Conservation (phyloP, 2,888 invertebrate species). For the Unio pictorum region DNA sequence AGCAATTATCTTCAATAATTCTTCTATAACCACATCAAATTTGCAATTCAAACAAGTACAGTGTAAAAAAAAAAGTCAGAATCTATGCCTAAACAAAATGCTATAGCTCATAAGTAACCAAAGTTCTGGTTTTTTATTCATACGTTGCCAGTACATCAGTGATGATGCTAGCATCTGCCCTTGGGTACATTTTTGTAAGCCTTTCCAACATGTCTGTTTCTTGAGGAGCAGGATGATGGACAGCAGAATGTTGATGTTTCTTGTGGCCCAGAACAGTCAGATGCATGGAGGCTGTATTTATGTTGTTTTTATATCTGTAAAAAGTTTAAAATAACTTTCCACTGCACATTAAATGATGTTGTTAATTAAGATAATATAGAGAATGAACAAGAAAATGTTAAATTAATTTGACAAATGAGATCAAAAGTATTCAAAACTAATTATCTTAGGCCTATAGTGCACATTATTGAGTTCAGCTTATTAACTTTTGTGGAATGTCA, state of each 20-base stretch:
- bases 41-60: too few relatives aligned
- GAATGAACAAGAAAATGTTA: not conserved
- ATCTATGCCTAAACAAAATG: too few relatives aligned
- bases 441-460: too few relatives aligned
- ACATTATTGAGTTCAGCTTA: too few relatives aligned
- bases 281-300: constrained; percentile 9
- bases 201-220: constrained; percentile 75
- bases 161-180: constrained; percentile 19
- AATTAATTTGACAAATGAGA: too few relatives aligned
- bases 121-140: not conserved
- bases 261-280: constrained; percentile 23
- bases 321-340: not conserved
- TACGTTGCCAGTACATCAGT: constrained; percentile 16
- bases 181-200: constrained; percentile 76
- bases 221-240: constrained; percentile 93
- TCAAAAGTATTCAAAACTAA: too few relatives aligned
- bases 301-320: constrained; percentile 26
- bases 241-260: constrained; percentile 8
- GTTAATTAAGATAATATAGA: not conserved
- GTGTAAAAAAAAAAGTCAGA: too few relatives aligned
- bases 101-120: too few relatives aligned
- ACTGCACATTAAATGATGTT: too few relatives aligned
- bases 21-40: too few relatives aligned
- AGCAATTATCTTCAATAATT: too few relatives aligned
- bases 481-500: too few relatives aligned